Base-by-base conservation (phyloP, 2,113 vertebrate species). In the Tor tambroides region DNA sequence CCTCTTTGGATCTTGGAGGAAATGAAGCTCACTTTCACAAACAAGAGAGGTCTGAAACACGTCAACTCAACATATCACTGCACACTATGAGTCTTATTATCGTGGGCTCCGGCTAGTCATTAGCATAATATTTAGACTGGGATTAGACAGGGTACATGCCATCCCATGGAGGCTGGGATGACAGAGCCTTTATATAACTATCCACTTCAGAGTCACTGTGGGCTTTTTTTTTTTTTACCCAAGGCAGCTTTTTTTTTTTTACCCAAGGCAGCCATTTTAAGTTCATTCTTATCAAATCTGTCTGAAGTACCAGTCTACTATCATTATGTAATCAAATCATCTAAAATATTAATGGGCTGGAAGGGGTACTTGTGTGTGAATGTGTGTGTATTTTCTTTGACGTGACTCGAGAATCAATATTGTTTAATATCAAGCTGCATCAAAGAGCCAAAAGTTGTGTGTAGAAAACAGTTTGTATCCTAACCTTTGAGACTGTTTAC, bases 71-170 rank as follows among this genome's bases (percentile, higher is more conserved):
- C 30, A 41, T 65, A 86, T 84, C 76, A 54, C n/a, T 65, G 17
- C 17, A 32, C 71, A 28, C 10, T 46, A 49, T 80, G 61, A 41
- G 65, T 61, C 19, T 12, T 19, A 86, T 84, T 83, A 81, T 81
- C 65, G 17, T 54, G 78, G 19, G 43, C 85, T 76, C 61, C 59
- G 15, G 35, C 19, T 28, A n/a, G 54, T 32, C 8, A 91, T 89
- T 88, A 88, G 76, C 88, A 89, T 88, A 89, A 83, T 65, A 86
- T 83, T 72, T 51, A 77, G 67, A 83, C 79, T 54, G 76, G 65
- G 84, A 85, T 80, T 84, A 67, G 19, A 51, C 46, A 32, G 21
- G 32, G 54, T 43, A 84, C 38, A 56, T 15, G 38, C 51, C 61
- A 89, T 87, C 56, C 15, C 56, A 71, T 56, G n/a, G 80, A 56